Evolutionary conservation across 1,140 invertebrate genomes (phyloP), one percentile per base, ranked within the genome.

Genomic region (Ceratina calcarata): DNA sequence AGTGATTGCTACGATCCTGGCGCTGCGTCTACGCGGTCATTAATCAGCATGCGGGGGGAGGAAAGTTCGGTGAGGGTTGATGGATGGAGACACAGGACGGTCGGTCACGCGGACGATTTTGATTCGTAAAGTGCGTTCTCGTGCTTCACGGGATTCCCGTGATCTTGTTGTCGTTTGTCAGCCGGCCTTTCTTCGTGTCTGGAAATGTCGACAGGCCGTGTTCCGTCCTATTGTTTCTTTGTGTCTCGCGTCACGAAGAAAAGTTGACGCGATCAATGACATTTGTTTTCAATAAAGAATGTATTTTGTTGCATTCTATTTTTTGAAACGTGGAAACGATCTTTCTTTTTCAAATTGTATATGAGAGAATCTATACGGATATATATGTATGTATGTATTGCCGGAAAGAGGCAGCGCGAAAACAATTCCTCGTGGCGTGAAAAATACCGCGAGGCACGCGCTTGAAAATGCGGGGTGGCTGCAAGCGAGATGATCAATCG

Each of bases 121-220:
- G 77, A 83, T 80, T 62, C 77, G 76, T 73, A 83, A 86, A 86
- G 85, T 86, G 85, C 85, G 64, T 86, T 86, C 81, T 64, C 85
- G 55, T 86, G 85, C 84, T 83, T 70, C 65, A 68, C 8, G 62
- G 64, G 77, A 77, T 78, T 80, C 57, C 74, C 3, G 69, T 55
- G 65, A 67, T 81, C 79, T 75, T 85, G 83, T 85, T 66, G 74
- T 78, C 83, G 78, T 86, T 86, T 86, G 71, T 84, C 84, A 84
- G 66, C 20, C 51, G 53, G 16, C 12, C 55, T 69, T 73, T 32
- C 20, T 18, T 51, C 27, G 16, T 15, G 27, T 8, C 3, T 37
- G 13, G 3, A 74, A 74, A 37, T 3, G 24, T 65, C 27, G 24
- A 55, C 27, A 16, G 24, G 18, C 6, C 18, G 18, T 70, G 51